Base-by-base conservation (phyloP, 2,113 vertebrate species). In the Macroglossus sobrinus region DNA sequence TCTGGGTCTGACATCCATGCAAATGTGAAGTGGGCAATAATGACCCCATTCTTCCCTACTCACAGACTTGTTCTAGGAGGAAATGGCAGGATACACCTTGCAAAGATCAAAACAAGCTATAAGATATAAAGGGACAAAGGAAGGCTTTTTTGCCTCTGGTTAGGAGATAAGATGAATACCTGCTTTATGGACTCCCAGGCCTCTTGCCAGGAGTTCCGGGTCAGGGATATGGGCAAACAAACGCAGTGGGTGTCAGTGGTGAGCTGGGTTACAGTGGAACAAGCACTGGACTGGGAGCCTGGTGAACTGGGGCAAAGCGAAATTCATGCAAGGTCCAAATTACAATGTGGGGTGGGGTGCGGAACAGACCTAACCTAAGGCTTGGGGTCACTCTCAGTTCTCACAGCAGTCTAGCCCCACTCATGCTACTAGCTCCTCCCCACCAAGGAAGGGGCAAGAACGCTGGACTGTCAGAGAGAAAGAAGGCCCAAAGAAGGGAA, bases 291-390 rank as follows among this genome's bases (percentile, higher is more conserved):
- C 76, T 21, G 53, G 47, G 24, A 96, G 75, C 75, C 88, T 59
- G 96, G 84, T 96, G 96, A 97, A 90, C 79, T 28, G 35, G 47
- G 55, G 95, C 96, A 96, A 95, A 89, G 88, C 24, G 11, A 76
- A 84, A 91, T 93, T 91, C 84, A 94, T 0, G 19, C 40, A 50
- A 35, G 33, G 79, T 80, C 69, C 84, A 30, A 40, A 76, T 45
- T 68, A 57, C 38, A 10, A 26, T 24, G 86, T 0, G 4, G 2
- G 4, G 5, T 3, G 63, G 9, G 13, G 22, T 18, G 40, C 76
- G n/a, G 87, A 55, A 64, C 1, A 64, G 61, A 26, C 35, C 45
- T 59, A 43, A 33, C 47, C 45, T 24, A 53, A 82, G 75, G 74
- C 13, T 85, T 82, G 33, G 57, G 64, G 40, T 91, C 2, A 4